A percentile compares a stretch with the other conserved stretches of the same genome.
These are phyloP conservation scores for Silurus meridionalis DNA, from an alignment of 2,113 vertebrate species.

Conservation along the genomic window DNA sequence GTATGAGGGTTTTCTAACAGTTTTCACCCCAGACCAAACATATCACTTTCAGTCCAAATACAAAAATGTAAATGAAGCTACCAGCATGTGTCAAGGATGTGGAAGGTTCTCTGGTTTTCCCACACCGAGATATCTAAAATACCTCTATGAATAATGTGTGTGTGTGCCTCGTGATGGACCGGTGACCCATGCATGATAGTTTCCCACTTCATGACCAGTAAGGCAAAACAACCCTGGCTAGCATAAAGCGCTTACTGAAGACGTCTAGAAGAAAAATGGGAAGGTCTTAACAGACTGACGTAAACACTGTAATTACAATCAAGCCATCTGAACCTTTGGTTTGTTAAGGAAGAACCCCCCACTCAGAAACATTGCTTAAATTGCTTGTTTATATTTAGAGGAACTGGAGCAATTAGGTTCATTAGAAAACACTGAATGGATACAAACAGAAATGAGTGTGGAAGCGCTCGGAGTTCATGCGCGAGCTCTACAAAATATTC, in stretches of 20 bases:
- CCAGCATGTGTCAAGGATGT: background rate
- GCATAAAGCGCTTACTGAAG: background rate
- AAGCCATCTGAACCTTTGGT: background rate
- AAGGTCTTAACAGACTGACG: background rate
- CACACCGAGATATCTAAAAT: background rate
- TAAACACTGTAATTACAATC: slow-evolving; percentile 30
- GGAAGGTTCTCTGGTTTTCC: background rate
- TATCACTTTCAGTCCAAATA: background rate
- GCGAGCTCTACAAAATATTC: background rate
- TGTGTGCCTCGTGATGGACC: background rate
- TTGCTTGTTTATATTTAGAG: slow-evolving; percentile 21
- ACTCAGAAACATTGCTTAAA: background rate
- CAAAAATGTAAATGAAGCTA: background rate
- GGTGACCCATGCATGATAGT: background rate
- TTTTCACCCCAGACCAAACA: background rate
- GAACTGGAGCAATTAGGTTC: slow-evolving; percentile 17
- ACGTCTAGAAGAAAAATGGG: background rate
- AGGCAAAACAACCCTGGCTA: background rate
- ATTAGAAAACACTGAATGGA: background rate
- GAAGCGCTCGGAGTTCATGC: background rate
- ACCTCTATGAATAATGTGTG: background rate
- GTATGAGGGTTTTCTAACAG: background rate
- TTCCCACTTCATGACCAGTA: background rate
- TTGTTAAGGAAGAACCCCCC: background rate
- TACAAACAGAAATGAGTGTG: background rate